Evolutionary conservation across 2,797 vertebrate genomes (phyloP), one percentile per base, ranked within the genome.

Genomic region (Melanotaenia boesemani): DNA sequence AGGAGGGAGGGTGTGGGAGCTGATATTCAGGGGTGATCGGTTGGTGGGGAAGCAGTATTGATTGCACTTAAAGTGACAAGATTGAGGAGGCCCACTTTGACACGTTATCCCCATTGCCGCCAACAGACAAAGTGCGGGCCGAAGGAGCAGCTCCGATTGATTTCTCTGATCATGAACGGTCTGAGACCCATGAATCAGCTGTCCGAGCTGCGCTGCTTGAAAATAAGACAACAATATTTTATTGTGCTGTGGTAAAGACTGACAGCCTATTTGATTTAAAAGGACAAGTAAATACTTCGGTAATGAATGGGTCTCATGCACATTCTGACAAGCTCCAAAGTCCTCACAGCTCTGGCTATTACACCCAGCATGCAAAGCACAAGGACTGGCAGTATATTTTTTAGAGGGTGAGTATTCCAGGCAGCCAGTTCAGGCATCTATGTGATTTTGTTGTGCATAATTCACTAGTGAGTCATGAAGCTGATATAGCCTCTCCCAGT

Each of bases 31-130:
- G 86, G 81, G 77, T 64, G 26, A 86, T 86, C 55, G 61, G 78
- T 80, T 41, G 70, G 77, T 77, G 68, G 81, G 84, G 81, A 89
- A 91, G 85, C 83, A 63, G 72, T 91, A 94, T 94, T 90, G 94
- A 95, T 94, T 86, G 90, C 81, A 79, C 85, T 88, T 90, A 92
- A 91, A 92, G 84, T 88, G 91, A 91, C 90, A 91, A 93, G 89
- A 95, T 91, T 89, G 94, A 94, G 89, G 86, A 92, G 92, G 74
- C 83, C 82, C 80, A 75, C 88, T 88, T 83, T 84, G 91, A 92
- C 89, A 88, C 73, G 85, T 89, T 92, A 86, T 88, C 87, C 90
- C 82, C 72, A 90, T 86, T 89, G 86, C 91, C 58, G 68, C 80
- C 88, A 78, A 82, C 82, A 77, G 84, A 88, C 83, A 79, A 74